Percentiles rank a stretch among this genome's conserved stretches.
These are phyloP conservation scores for Myanophis thanlyinensis DNA, from an alignment of 2,113 vertebrate genomes.

Conservation along the genomic window DNA sequence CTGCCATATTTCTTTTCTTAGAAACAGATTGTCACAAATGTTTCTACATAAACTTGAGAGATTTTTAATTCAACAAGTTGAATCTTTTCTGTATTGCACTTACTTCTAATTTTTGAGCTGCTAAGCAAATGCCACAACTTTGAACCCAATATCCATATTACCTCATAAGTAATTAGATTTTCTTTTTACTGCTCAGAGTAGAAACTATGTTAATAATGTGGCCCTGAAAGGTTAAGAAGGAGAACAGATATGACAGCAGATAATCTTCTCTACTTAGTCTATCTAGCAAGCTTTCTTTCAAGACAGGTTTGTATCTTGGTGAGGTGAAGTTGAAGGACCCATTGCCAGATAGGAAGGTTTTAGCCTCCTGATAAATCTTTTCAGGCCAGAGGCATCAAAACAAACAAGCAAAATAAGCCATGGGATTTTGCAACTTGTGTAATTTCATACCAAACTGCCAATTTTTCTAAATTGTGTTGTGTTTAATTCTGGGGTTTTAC, in stretches of 20 bases:
- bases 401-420: not conserved
- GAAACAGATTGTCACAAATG: not conserved
- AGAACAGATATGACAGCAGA: not conserved
- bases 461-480: not conserved
- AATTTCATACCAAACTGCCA: not conserved
- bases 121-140: not conserved
- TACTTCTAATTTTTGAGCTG: not conserved
- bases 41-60: not conserved
- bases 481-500: not conserved
- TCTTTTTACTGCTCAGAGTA: not conserved
- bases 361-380: not conserved
- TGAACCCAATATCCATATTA: not conserved
- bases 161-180: not conserved
- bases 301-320: not conserved
- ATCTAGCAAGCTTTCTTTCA: not conserved
- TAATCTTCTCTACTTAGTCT: not conserved
- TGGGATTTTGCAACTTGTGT: not conserved
- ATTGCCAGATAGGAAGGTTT: not conserved
- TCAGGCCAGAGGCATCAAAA: not conserved
- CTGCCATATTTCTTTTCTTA: not conserved
- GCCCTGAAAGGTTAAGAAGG: not conserved
- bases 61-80: not conserved
- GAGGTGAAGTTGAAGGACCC: not conserved
- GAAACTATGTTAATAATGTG: not conserved
- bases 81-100: not conserved